Percentiles rank a stretch among this genome's conserved stretches.
These are phyloP conservation scores for Eumerus sabulonum DNA, from an alignment of 2,888 invertebrate species.

Conservation along the genomic window DNA sequence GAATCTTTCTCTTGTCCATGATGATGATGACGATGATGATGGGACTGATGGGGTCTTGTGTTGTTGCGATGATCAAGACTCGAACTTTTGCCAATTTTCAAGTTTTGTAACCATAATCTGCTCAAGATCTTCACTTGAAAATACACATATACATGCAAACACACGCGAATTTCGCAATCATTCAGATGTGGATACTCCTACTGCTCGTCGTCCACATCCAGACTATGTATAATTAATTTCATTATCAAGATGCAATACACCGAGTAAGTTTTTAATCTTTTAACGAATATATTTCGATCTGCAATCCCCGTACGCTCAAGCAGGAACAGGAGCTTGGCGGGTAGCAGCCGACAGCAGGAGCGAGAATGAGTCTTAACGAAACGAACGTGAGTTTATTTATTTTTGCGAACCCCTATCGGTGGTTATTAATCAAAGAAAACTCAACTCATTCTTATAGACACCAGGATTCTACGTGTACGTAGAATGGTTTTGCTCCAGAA, in stretches of 20 bases:
- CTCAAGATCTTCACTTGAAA: slow-evolving; percentile 41
- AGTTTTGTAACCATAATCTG: slow-evolving; percentile 54
- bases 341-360: slow-evolving; percentile 22
- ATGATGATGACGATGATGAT: slow-evolving; percentile 43
- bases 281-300: slow-evolving; percentile 71
- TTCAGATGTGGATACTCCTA: slow-evolving; percentile 15
- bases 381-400: slow-evolving; percentile 70
- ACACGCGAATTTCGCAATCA: not conserved
- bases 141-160: slow-evolving; percentile 11
- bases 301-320: slow-evolving; percentile 54
- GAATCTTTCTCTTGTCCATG: slow-evolving; percentile 35
- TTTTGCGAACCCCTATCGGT: slow-evolving; percentile 70
- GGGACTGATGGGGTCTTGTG: not conserved
- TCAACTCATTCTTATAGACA: slow-evolving; percentile 66
- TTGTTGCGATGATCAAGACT: not conserved
- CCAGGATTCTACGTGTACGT: slow-evolving; percentile 22
- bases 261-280: slow-evolving; percentile 70
- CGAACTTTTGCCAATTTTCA: slow-evolving; percentile 58
- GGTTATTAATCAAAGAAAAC: slow-evolving; percentile 71
- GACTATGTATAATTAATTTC: slow-evolving; percentile 72
- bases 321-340: slow-evolving; percentile 25
- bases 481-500: slow-evolving; percentile 62
- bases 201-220: slow-evolving; percentile 34
- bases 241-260: slow-evolving; percentile 71
- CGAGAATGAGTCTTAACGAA: slow-evolving; percentile 34